These are phyloP conservation scores for Drosophila punjabiensis DNA, from an alignment of 1,140 invertebrate species.

Conservation along the genomic window DNA sequence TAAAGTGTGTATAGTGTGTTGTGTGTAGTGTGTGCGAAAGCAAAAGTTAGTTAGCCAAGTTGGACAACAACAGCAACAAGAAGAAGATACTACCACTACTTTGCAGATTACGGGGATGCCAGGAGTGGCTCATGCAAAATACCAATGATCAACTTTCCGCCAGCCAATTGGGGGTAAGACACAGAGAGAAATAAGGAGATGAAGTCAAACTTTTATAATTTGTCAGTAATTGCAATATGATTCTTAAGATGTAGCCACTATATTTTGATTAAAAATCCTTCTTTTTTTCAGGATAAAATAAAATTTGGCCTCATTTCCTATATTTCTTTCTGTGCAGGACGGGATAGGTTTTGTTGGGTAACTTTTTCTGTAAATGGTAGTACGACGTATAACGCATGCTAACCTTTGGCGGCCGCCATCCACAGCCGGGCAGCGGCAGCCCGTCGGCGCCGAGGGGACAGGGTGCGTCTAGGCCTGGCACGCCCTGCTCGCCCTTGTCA, in stretches of 20 bases:
- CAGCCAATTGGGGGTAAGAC: slow-evolving; percentile 41
- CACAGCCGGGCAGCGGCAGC: slow-evolving; percentile 96
- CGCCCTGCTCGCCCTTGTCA: slow-evolving; percentile 95
- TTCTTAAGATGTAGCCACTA: neutral
- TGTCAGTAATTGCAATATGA: neutral
- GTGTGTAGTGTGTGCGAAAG: slow-evolving; percentile 71
- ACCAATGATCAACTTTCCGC: slow-evolving; percentile 44
- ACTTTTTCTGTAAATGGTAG: slow-evolving; percentile 6
- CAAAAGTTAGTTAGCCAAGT: slow-evolving; percentile 80
- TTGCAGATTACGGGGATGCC: slow-evolving; percentile 12
- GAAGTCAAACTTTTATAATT: slow-evolving; percentile 16
- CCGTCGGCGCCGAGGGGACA: slow-evolving; percentile 98
- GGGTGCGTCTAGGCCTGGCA: slow-evolving; percentile 98
- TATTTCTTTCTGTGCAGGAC: slow-evolving; percentile 29
- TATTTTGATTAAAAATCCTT: neutral
- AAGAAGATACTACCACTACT: slow-evolving; percentile 51
- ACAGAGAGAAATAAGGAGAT: slow-evolving; percentile 23
- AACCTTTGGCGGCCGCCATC: slow-evolving; percentile 95
- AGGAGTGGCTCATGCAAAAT: slow-evolving; percentile 59
- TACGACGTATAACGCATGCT: slow-evolving; percentile 67
- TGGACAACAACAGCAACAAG: slow-evolving; percentile 63
- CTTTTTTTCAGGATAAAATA: no score
- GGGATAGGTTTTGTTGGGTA: neutral
- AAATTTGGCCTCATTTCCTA: neutral
- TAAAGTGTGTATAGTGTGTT: slow-evolving; percentile 30